Base-by-base conservation (phyloP, 2,113 vertebrate genomes). In the Fregata magnificens region DNA sequence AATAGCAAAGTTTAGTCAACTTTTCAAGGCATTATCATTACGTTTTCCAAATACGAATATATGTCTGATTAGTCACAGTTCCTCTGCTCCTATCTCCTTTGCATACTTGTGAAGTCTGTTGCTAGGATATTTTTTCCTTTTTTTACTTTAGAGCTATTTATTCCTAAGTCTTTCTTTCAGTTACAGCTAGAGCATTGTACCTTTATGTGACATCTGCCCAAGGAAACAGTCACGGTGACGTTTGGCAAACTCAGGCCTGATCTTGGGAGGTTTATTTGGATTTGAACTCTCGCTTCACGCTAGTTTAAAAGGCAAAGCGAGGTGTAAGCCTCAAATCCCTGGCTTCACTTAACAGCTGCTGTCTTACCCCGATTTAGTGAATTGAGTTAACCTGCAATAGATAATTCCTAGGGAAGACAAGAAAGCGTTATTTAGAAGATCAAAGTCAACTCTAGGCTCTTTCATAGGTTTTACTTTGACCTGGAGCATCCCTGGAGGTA, bases 1-100 rank as follows among this genome's bases (percentile, higher is more conserved):
- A 74, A 93, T 80, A 77, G 56, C 88, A 89, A 94, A 97, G 92
- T 96, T 96, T 63, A 61, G 78, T 85, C 80, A 95, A 89, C 92
- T 96, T 96, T 94, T 97, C 58, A 90, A 87, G 73, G 56, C 49
- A 70, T 77, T 76, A 32, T 63, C 44, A 3, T 86, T 61, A 26
- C 25, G 1, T 59, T 65, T 85, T 34, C 76, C 36, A 79, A 67
- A 79, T 25, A 11, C 1, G n/a, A 56, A 16, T 40, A 8, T 45
- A 5, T 16, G 36, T 40, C 73, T 56, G 36, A 15, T 73, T 31
- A 40, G n/a, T 73, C 24, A 16, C 24, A 13, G 26, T 19, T 70
- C 26, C 69, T 83, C 67, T 16, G 34, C 73, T 94, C 49, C 50
- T 21, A 1, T 24, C 47, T 67, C 29, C 53, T 25, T 66, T 21